These are phyloP conservation scores for Pteropus alecto DNA, from an alignment of 2,113 vertebrate genomes.

Conservation along the genomic window DNA sequence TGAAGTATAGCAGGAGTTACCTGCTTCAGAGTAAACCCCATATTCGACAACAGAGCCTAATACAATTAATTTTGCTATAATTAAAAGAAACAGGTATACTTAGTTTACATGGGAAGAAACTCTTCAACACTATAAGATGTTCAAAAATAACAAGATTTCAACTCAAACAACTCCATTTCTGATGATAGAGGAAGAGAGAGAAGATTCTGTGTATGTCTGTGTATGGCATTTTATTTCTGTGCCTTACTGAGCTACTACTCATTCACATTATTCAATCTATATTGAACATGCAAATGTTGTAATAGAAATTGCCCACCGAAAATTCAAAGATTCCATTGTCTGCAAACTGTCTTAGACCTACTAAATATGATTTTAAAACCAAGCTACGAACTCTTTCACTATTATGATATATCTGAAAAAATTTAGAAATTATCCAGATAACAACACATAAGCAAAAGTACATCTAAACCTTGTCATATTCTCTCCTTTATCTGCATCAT, in stretches of 20 bases:
- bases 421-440: conserved; percentile 3
- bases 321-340: background rate
- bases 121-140: background rate
- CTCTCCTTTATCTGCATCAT: background rate
- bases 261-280: background rate
- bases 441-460: background rate
- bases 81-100: background rate
- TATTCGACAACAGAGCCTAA: background rate
- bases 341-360: background rate
- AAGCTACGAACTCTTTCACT: background rate
- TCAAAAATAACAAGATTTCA: background rate
- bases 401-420: background rate
- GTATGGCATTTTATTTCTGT: background rate
- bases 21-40: background rate
- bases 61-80: background rate
- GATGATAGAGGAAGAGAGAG: background rate
- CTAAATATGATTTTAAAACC: background rate
- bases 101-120: background rate
- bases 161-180: background rate
- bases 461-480: background rate
- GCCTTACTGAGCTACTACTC: background rate
- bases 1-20: background rate
- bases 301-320: background rate
- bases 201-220: background rate
- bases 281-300: background rate